These are phyloP conservation scores for Dasysyrphus albostriatus DNA, from an alignment of 2,888 invertebrate genomes.

Conservation along the genomic window DNA sequence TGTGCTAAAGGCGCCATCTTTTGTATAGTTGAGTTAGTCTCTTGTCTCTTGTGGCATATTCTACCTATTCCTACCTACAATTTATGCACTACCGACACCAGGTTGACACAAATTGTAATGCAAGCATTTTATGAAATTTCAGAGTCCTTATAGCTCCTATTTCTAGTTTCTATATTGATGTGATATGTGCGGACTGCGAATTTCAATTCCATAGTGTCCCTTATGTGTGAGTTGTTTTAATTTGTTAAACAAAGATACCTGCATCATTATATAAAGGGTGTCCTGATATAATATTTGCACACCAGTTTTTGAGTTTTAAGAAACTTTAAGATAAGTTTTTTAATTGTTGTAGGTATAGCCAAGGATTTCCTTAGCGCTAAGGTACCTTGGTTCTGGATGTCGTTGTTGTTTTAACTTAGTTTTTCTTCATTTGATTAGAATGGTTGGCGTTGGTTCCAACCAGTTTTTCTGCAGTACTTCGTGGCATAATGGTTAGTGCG, in stretches of 20 bases:
- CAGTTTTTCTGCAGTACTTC: no score
- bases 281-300: not conserved
- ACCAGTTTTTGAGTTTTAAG: not conserved
- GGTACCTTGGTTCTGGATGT: no score
- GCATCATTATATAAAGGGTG: not conserved
- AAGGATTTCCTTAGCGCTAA: no score
- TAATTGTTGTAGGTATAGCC: no score
- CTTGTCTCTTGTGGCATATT: slow-evolving; percentile 3
- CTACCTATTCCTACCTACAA: not conserved
- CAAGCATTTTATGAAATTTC: slow-evolving; percentile 4
- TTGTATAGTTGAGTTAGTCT: not conserved
- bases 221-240: not conserved
- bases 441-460: no score
- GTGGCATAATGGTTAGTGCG: no score
- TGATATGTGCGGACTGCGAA: not conserved
- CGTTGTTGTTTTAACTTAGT: no score
- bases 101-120: slow-evolving; percentile 19
- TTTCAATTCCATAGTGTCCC: not conserved
- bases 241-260: not conserved
- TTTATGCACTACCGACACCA: not conserved
- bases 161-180: not conserved
- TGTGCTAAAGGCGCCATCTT: slow-evolving; percentile 15
- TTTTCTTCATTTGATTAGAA: no score
- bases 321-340: no score
- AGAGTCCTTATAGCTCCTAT: not conserved